phyloP scores from a whole-genome alignment of 2,113 vertebrate genomes.

The Turnix velox region DNA sequence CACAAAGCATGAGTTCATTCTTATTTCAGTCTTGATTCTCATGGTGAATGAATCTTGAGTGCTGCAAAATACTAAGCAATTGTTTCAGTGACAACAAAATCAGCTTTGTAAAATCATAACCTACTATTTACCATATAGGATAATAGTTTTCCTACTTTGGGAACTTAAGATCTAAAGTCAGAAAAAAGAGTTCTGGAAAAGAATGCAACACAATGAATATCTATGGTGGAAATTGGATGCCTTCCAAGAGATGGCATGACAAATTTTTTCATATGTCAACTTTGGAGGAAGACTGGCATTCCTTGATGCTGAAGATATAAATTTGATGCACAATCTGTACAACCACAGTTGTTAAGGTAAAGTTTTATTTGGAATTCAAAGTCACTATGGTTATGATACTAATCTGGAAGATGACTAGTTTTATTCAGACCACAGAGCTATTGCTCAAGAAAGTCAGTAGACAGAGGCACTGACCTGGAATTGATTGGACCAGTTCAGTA shows the following conservation, averaged over 20 bases:
- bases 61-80: neutral
- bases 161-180: neutral
- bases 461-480: neutral
- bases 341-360: neutral
- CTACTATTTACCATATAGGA: neutral
- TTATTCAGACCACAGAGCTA: neutral
- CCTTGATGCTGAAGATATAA: rapidly evolving
- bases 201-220: neutral
- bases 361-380: neutral
- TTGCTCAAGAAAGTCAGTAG: neutral
- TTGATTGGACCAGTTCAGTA: neutral
- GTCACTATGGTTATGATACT: neutral
- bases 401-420: neutral
- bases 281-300: neutral
- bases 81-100: neutral
- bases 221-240: neutral
- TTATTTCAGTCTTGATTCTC: neutral
- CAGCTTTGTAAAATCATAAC: neutral
- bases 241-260: neutral
- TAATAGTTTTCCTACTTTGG: neutral
- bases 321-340: neutral
- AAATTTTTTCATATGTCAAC: neutral
- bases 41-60: neutral
- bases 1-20: neutral
- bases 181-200: neutral